Evolutionary conservation across 2,888 invertebrate species (phyloP), one percentile per base, ranked within the genome.

Genomic region (Tenthredo scrophulariae): DNA sequence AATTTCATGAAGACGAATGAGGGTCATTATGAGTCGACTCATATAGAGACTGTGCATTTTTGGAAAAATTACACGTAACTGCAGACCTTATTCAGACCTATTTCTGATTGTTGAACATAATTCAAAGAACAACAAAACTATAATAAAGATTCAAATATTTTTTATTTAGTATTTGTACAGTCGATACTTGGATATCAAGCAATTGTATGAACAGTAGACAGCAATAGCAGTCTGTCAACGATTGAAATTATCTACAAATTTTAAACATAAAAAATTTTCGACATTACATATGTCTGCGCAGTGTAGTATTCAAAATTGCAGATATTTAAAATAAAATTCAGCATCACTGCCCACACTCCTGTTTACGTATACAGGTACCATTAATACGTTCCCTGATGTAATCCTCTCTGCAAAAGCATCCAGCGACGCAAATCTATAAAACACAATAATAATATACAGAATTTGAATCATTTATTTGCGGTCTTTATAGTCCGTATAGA

Each of bases 341-440:
- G 62, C 0, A 26, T 62, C 26, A 10, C 10, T 1, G 13, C 13
- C 2, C 0, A 33, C 75, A 75, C 2, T 46, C 22, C 13, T 18
- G 3, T 22, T 26, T 6, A 18, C 5, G 15, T 37, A 75, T 75
- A 13, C 75, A 75, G 29, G 15, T 22, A 1, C 29, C 46, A 22
- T 26, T 3, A 13, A 15, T 22, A 4, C n/a, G 9, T 7, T 75
- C n/a, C 7, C 75, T 26, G 43, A 75, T 75, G 75, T 26, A 46
- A 26, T 43, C 7, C 15, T 26, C 9, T 75, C 26, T 46, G 46
- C 75, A 75, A 29, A 75, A 75, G 46, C 75, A 75, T 18, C 75
- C 75, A 10, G 15, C 26, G 22, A 46, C 22, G 26, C 75, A 75
- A 10, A 75, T 26, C 75, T 75, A 18, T 6, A 22, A 46, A 75